Evolutionary conservation across 2,888 invertebrate species (phyloP), one percentile per base, ranked within the genome.

Genomic region (Barypeithes pellucidus): DNA sequence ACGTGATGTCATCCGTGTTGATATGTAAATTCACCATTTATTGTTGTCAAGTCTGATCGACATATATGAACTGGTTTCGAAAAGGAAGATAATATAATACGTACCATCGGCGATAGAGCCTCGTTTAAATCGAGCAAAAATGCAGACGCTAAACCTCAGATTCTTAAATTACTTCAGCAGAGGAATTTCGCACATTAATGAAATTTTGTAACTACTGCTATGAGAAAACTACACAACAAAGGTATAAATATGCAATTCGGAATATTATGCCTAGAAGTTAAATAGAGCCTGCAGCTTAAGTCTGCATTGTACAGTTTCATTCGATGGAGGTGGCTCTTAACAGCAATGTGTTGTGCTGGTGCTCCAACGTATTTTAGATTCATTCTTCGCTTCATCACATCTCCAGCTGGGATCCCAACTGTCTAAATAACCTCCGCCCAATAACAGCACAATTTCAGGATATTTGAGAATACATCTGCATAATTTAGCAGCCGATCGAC

Each of bases 391-490:
- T n/a, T n/a, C n/a, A n/a, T n/a, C n/a, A n/a, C n/a, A n/a, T n/a
- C n/a, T n/a, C n/a, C n/a, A n/a, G n/a, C n/a, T 5, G 8, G 8
- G 8, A 8, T 33, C 8, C 33, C 8, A 5, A 33, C 5, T 39
- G 39, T 39, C n/a, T n/a, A 39, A n/a, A n/a, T 12, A 12, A n/a
- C 39, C 39, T n/a, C 12, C 39, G 39, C 12, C 39, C 39, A 85
- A 85, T 85, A 84, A 85, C 85, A 84, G 83, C 82, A 85, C 85
- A 85, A 85, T 85, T 85, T 85, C 85, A 84, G 80, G 85, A 84
- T 84, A 85, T 85, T 84, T 84, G 82, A 78, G 85, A 85, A 85
- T 85, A 85, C 82, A 85, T 85, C 84, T 85, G 84, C 85, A 85
- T 85, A 85, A 85, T 81, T 85, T 85, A 83, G 79, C 80, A 79